Evolutionary conservation across 2,888 invertebrate genomes (phyloP).

Genomic region (Agrotis exclamationis): DNA sequence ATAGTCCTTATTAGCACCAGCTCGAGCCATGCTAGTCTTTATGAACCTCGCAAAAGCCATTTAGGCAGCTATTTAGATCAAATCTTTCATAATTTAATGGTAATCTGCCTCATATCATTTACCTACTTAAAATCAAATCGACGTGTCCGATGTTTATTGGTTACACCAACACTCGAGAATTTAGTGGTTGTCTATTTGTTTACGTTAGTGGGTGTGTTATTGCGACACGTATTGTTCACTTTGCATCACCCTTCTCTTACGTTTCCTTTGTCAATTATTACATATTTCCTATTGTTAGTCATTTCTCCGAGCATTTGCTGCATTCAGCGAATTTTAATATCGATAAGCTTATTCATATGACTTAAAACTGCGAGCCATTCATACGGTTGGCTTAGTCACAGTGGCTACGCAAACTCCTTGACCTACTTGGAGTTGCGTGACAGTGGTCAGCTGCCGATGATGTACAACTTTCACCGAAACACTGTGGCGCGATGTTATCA

Average conservation of each 20-base stretch:
- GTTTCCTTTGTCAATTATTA: conserved; percentile 29
- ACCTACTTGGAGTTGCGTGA: conserved; percentile 83
- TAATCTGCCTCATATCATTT: conserved; percentile 32
- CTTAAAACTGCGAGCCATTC: conserved; percentile 75
- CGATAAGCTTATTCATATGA: conserved; percentile 68
- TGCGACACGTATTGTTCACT: conserved; percentile 37
- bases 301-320: conserved; percentile 42
- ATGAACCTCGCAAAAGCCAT: conserved; percentile 25
- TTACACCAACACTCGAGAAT: conserved; percentile 39
- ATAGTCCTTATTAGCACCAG: conserved; percentile 68
- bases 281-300: conserved; percentile 50
- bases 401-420: conserved; percentile 84
- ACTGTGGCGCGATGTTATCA: conserved; percentile 71
- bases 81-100: conserved; percentile 26
- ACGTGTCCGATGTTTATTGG: conserved; percentile 34
- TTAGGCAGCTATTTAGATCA: conserved; percentile 18
- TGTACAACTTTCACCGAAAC: conserved; percentile 89
- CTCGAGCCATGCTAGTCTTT: conserved; percentile 34
- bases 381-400: conserved; percentile 78
- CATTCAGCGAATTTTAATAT: conserved; percentile 51
- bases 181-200: conserved; percentile 42
- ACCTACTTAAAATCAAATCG: conserved; percentile 16
- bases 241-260: conserved; percentile 38
- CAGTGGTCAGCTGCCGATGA: conserved; percentile 83
- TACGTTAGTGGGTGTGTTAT: conserved; percentile 47